phyloP scores from a whole-genome alignment of 35 echinoderm and acorn worm species.

The Heliocidaris erythrogramma region DNA sequence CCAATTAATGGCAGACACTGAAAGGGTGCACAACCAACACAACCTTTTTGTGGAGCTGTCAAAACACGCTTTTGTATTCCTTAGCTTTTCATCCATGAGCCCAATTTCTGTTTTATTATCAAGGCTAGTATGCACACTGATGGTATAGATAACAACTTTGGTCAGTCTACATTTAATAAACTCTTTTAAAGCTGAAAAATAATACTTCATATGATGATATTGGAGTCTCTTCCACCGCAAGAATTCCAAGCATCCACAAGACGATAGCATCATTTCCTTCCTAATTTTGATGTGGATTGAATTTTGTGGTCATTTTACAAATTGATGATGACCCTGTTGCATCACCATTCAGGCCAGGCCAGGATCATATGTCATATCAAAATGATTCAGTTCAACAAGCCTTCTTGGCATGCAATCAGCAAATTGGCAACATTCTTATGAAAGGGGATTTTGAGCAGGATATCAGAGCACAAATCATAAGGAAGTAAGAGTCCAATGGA shows the following conservation, averaged over 20 bases:
- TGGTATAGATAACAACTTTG: neutral
- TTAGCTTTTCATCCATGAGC: neutral
- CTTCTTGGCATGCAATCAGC: neutral
- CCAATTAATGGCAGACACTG: slow-evolving; percentile 2
- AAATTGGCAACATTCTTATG: neutral
- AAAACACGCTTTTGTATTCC: neutral
- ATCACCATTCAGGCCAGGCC: neutral
- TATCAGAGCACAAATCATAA: neutral
- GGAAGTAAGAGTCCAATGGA: neutral
- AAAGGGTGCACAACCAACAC: slow-evolving; percentile 6
- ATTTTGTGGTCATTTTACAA: neutral
- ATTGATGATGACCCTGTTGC: neutral
- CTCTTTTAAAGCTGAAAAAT: neutral
- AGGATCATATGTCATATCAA: neutral
- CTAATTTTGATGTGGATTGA: neutral
- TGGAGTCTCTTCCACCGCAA: neutral
- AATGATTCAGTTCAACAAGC: neutral
- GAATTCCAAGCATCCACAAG: neutral
- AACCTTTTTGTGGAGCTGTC: neutral
- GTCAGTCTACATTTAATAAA: neutral
- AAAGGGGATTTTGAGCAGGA: neutral
- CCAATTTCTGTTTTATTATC: neutral
- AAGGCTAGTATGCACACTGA: neutral
- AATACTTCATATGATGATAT: neutral
- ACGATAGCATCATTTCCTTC: neutral